Evolutionary conservation across 2,113 vertebrate genomes (phyloP).

Genomic region (Chloroceryle aenea): DNA sequence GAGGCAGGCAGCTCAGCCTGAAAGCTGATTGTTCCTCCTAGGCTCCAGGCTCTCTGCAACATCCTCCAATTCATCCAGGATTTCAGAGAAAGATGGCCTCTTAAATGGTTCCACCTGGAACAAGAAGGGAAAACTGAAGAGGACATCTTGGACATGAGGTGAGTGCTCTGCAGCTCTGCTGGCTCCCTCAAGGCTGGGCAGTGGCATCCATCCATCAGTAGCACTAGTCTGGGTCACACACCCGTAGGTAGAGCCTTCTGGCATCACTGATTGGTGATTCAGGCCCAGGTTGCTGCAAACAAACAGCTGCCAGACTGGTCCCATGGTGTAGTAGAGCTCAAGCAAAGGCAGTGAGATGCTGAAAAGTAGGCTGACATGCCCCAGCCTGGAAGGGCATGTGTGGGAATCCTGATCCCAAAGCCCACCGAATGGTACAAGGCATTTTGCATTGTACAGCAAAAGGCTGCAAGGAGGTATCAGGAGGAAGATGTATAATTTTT

Average conservation of each 20-base stretch:
- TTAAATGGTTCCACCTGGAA: conserved; percentile 84
- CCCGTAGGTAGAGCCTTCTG: neutral
- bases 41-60: conserved; percentile 77
- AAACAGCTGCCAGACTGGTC: neutral
- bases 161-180: neutral
- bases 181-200: neutral
- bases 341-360: neutral
- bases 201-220: neutral
- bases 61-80: conserved; percentile 85
- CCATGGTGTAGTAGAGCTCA: neutral
- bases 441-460: neutral
- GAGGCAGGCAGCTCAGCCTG: neutral
- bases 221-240: neutral
- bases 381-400: too few relatives aligned
- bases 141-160: neutral
- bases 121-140: neutral
- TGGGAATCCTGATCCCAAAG: neutral
- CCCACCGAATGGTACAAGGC: neutral
- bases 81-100: conserved; percentile 83
- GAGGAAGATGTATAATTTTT: neutral
- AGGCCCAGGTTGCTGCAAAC: neutral
- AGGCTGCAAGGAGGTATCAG: neutral
- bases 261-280: neutral
- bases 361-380: neutral
- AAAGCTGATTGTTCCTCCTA: neutral